These are phyloP conservation scores for Sander lucioperca DNA, from an alignment of 2,113 vertebrate genomes.

Conservation along the genomic window DNA sequence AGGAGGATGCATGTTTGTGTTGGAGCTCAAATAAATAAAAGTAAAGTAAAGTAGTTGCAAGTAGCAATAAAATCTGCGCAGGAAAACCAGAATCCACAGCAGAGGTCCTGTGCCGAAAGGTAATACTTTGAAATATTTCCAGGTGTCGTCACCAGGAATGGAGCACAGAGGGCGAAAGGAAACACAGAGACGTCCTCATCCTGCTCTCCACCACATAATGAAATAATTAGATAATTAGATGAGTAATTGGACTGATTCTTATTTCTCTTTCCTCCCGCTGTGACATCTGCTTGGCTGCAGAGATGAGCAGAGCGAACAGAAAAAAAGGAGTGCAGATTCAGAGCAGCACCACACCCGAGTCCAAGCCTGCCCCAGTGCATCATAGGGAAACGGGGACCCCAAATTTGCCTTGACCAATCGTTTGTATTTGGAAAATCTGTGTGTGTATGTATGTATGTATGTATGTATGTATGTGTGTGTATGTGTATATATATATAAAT, in stretches of 20 bases:
- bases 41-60: too few relatives aligned
- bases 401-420: constrained; percentile 23
- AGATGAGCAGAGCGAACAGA: constrained; percentile 13
- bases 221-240: constrained; percentile 76
- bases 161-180: constrained; percentile 53
- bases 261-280: constrained; percentile 56
- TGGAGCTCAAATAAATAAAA: not conserved
- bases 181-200: constrained; percentile 48
- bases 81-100: not conserved
- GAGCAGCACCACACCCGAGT: constrained; percentile 38
- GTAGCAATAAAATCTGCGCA: not conserved
- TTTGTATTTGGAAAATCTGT: constrained; percentile 28
- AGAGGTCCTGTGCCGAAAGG: constrained; percentile 4
- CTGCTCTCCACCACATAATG: constrained; percentile 72
- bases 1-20: too few relatives aligned
- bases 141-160: constrained; percentile 52
- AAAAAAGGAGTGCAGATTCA: not conserved
- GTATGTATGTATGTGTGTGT: too few relatives aligned
- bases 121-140: constrained; percentile 39
- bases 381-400: constrained; percentile 7
- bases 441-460: constrained; percentile 11
- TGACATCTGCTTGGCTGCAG: constrained; percentile 49
- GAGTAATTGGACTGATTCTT: constrained; percentile 71
- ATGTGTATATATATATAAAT: too few relatives aligned
- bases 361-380: constrained; percentile 17